Percentiles rank a stretch among this genome's conserved stretches.
These are phyloP conservation scores for Drosophila mojavensis DNA, from an alignment of 1,140 invertebrate species.

Conservation along the genomic window DNA sequence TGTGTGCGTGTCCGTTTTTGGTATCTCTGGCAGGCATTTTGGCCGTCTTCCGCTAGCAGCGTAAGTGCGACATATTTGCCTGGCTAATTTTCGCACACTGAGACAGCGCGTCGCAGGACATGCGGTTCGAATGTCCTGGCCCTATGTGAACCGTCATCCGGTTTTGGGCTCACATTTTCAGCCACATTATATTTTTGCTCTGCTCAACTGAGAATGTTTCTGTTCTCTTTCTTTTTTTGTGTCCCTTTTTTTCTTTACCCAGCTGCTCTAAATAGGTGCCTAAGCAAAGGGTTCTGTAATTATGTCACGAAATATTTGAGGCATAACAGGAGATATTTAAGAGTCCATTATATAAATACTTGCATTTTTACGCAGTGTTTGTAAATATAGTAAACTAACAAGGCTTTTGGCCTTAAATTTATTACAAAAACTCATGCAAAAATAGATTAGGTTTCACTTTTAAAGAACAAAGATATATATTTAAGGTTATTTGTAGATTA, in stretches of 20 bases:
- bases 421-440: no score
- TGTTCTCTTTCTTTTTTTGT: no score
- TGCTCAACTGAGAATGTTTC: no score
- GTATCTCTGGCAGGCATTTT: slow-evolving; percentile 36
- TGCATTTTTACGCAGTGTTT: no score
- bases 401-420: no score
- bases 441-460: no score
- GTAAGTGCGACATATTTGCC: slow-evolving; percentile 82
- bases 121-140: slow-evolving; percentile 57
- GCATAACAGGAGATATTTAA: background rate
- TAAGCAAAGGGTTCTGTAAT: background rate
- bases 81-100: slow-evolving; percentile 65
- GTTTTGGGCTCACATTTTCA: slow-evolving; percentile 4
- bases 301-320: background rate
- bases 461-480: no score
- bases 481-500: no score
- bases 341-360: no score
- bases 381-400: no score
- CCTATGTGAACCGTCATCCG: slow-evolving; percentile 14
- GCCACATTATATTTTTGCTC: slow-evolving; percentile 3
- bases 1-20: slow-evolving; percentile 18
- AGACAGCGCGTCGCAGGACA: slow-evolving; percentile 50
- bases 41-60: slow-evolving; percentile 54
- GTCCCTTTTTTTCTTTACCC: no score
- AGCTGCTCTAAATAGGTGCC: background rate